Conservation (phyloP, 2,888 invertebrate species). For the Agrenia bidenticulata region DNA sequence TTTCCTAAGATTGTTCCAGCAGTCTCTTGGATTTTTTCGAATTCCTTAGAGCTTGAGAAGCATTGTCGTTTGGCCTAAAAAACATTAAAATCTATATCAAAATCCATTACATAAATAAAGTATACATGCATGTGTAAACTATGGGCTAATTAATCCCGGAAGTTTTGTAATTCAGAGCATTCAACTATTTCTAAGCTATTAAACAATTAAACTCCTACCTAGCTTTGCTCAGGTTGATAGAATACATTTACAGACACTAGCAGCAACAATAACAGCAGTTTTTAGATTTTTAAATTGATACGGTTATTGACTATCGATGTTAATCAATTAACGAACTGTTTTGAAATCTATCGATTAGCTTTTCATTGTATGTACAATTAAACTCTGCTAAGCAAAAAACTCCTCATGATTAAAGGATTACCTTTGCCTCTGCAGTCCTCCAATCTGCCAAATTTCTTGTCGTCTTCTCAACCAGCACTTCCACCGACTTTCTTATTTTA, state of each 20-base stretch:
- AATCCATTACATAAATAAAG: neutral
- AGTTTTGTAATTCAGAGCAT: neutral
- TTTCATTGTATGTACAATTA: too few relatives aligned
- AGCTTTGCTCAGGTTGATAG: too few relatives aligned
- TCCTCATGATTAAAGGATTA: slow-evolving; percentile 53
- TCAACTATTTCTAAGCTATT: too few relatives aligned
- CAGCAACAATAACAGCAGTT: too few relatives aligned
- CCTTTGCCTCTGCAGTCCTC: slow-evolving; percentile 81
- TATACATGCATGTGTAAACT: neutral
- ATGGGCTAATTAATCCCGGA: neutral
- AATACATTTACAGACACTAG: too few relatives aligned
- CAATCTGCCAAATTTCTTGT: slow-evolving; percentile 78
- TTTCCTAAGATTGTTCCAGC: slow-evolving; percentile 29
- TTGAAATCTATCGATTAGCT: too few relatives aligned
- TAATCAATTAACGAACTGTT: too few relatives aligned
- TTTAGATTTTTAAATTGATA: neutral
- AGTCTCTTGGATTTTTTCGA: slow-evolving; percentile 82
- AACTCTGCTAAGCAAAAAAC: too few relatives aligned
- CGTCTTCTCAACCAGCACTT: slow-evolving; percentile 76
- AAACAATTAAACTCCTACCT: too few relatives aligned
- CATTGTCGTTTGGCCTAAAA: slow-evolving; percentile 72
- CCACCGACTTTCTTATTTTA: slow-evolving; percentile 63
- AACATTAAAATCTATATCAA: slow-evolving; percentile 2
- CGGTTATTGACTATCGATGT: too few relatives aligned
- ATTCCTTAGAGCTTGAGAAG: slow-evolving; percentile 81